Conservation (phyloP, 2,888 invertebrate species). For the Camponotus fellah region DNA sequence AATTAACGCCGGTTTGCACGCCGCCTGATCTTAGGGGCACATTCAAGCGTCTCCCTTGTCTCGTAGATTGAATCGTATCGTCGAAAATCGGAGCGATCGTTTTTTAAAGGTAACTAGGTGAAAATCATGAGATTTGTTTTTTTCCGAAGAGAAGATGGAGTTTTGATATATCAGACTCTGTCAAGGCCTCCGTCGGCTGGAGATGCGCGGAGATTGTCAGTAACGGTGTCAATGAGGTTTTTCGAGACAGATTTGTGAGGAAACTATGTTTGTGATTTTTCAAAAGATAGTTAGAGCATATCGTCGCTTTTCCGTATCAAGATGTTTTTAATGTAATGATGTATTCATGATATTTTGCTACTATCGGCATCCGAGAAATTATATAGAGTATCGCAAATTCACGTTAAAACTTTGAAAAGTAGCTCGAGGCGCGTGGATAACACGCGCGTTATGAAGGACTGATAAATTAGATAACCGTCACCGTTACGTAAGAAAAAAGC, state of each 20-base stretch:
- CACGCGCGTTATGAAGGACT: slow-evolving; percentile 43
- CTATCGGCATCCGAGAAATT: slow-evolving; percentile 57
- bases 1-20: slow-evolving; percentile 45
- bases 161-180: not conserved
- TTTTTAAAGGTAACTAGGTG: not conserved
- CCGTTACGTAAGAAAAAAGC: slow-evolving; percentile 67
- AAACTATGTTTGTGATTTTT: not conserved
- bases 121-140: not conserved
- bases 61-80: not conserved
- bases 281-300: not conserved
- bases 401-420: not conserved
- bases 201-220: not conserved
- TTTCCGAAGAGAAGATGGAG: not conserved
- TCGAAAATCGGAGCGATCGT: slow-evolving; percentile 35
- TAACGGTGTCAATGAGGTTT: not conserved
- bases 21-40: slow-evolving; percentile 48
- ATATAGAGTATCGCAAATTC: slow-evolving; percentile 3
- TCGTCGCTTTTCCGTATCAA: not conserved
- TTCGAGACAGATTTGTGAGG: not conserved
- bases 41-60: slow-evolving; percentile 40
- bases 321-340: not conserved
- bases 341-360: not conserved
- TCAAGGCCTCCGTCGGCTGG: not conserved
- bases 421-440: not conserved
- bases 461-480: slow-evolving; percentile 72